Evolutionary conservation across 2,888 invertebrate genomes (phyloP).

Genomic region (Podabrus alpinus): DNA sequence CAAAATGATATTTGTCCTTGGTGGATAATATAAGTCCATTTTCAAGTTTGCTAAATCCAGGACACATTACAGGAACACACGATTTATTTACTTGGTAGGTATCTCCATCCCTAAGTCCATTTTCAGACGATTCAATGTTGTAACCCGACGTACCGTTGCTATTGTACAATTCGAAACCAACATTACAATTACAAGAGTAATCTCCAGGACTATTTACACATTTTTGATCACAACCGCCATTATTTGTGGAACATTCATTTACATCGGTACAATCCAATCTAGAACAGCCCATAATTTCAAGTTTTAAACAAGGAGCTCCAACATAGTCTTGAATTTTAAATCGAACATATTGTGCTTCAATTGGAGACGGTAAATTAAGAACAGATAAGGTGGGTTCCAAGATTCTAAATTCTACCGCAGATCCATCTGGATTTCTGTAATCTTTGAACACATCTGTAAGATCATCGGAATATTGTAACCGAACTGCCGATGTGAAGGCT

Average conservation of each 20-base stretch:
- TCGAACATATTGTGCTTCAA: constrained; percentile 86
- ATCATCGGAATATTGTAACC: constrained; percentile 87
- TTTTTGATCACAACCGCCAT: constrained; percentile 93
- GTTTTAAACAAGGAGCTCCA: constrained; percentile 84
- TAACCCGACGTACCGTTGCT: constrained; percentile 90
- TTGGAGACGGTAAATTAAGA: constrained; percentile 85
- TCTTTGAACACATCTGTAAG: constrained; percentile 88
- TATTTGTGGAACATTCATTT: constrained; percentile 83
- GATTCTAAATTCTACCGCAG: constrained; percentile 90
- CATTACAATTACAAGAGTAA: constrained; percentile 85
- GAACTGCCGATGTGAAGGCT: constrained; percentile 88
- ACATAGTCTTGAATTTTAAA: constrained; percentile 85
- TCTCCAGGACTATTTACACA: constrained; percentile 89
- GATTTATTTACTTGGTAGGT: constrained; percentile 89
- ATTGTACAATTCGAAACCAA: constrained; percentile 88
- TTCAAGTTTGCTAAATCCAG: constrained; percentile 74
- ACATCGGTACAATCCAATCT: constrained; percentile 86
- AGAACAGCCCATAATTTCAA: constrained; percentile 92
- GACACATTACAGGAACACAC: constrained; percentile 92
- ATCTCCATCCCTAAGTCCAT: constrained; percentile 87
- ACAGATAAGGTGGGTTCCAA: constrained; percentile 89
- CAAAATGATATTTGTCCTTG: constrained; percentile 83
- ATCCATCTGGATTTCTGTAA: constrained; percentile 90
- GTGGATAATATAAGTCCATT: constrained; percentile 85
- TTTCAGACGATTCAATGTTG: constrained; percentile 77